Evolutionary conservation across 2,797 vertebrate species (phyloP), one percentile per base, ranked within the genome.

Genomic region (Schizopygopsis pylzovi): DNA sequence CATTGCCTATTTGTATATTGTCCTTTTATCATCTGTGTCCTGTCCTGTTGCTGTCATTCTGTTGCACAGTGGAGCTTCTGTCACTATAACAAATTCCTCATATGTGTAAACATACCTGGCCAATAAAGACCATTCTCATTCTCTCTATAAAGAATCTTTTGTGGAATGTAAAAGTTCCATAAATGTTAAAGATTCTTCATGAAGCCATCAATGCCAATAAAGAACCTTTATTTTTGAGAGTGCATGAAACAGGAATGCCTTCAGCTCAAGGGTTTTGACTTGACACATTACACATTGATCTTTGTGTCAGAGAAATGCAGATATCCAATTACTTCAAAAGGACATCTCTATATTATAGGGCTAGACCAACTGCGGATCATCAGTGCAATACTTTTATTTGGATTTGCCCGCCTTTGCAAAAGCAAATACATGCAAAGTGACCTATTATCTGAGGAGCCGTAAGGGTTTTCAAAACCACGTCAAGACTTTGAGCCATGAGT

Each of bases 351-450:
- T 28, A 11, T 47, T 28, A 11, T 47, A 81, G 20, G 33, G 47
- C 25, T 47, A 80, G 59, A 25, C 45, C 13, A 45, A 13, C 22
- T 15, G 12, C 39, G 52, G 9, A 33, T 52, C 4, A 11, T 8
- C 43, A 47, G 43, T 72, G 20, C 39, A n/a, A 6, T 15, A 11
- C 4, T 33, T 5, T 75, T 33, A 15, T 33, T 75, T 52, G 10
- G 20, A 59, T 78, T 56, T 22, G 8, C 49, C 10, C 11, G 0
- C 33, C 75, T 77, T 39, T 56, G 52, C 75, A 39, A 77, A 77
- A 77, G 52, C 52, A 77, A 77, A 56, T 41, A 59, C 33, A 77
- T 56, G 75, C 33, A 76, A 76, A 76, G 72, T 7, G 70, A 8
- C 11, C 12, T 8, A 72, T 72, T 41, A 18, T 15, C 33, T 22